Conservation (phyloP, 1,140 invertebrate species). For the Drosophila funebris region DNA sequence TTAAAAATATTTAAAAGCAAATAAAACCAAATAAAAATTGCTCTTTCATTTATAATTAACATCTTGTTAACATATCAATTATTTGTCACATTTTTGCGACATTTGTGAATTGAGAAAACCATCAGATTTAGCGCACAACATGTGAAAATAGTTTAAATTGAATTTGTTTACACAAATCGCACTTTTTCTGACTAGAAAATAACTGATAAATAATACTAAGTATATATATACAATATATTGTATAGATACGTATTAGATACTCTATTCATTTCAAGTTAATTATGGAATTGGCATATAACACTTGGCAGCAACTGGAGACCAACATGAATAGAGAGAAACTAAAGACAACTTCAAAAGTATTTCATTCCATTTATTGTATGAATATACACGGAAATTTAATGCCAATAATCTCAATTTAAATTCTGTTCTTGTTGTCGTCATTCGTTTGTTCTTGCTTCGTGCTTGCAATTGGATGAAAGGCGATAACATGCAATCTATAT, state of each 20-base stretch:
- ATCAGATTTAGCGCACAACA: no score
- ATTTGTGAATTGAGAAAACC: no score
- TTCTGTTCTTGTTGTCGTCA: background rate
- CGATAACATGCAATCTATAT: constrained; percentile 13
- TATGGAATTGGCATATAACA: constrained; percentile 1
- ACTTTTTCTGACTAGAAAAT: no score
- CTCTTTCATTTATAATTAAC: no score
- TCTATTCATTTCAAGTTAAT: background rate
- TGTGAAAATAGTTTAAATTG: no score
- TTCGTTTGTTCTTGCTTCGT: background rate
- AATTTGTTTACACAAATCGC: no score
- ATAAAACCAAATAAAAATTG: background rate
- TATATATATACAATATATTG: no score
- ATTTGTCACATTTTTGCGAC: no score
- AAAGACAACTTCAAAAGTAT: constrained; percentile 3
- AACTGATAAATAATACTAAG: no score
- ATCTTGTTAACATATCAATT: no score
- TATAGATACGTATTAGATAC: no score
- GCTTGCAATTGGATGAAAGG: constrained; percentile 8
- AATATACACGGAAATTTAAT: constrained; percentile 39
- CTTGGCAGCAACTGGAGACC: constrained; percentile 6
- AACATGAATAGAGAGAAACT: constrained; percentile 6
- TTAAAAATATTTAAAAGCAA: background rate
- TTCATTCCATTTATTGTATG: constrained; percentile 3
- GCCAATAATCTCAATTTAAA: constrained; percentile 49